A percentile compares a stretch with the other conserved stretches of the same genome.
Conservation (phyloP, 2,888 invertebrate genomes). For the Limenitis camilla region DNA sequence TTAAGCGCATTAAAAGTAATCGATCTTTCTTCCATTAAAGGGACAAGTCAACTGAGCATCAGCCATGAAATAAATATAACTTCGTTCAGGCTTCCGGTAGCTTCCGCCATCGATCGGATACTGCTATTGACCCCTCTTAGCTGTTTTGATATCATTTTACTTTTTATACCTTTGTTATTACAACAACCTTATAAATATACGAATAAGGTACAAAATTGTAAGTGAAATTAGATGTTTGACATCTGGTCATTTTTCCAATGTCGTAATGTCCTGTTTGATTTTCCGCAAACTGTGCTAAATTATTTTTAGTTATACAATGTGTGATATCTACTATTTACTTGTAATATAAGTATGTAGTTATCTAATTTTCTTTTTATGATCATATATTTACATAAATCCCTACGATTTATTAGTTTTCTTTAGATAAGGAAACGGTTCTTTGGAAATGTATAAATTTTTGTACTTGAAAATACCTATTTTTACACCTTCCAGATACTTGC, state of each 20-base stretch:
- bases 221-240: conserved; percentile 10
- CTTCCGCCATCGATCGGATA: conserved; percentile 59
- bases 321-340: not conserved
- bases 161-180: conserved; percentile 27
- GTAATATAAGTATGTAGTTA: not conserved
- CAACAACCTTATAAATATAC: not conserved
- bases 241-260: conserved; percentile 16
- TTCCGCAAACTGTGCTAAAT: conserved; percentile 9
- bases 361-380: not conserved
- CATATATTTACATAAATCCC: too few relatives aligned
- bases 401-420: too few relatives aligned
- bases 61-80: conserved; percentile 31
- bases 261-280: conserved; percentile 16
- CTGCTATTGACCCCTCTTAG: conserved; percentile 53
- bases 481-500: too few relatives aligned
- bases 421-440: too few relatives aligned
- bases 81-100: conserved; percentile 27
- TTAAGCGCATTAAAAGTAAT: too few relatives aligned
- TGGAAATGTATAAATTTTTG: too few relatives aligned
- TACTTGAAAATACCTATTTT: too few relatives aligned
- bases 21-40: conserved; percentile 3
- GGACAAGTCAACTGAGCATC: conserved; percentile 16
- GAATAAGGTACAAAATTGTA: conserved; percentile 29
- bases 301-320: conserved; percentile 1
- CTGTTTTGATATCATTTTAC: conserved; percentile 38